Evolutionary conservation across 2,888 invertebrate species (phyloP).

Genomic region (Zhuqinia jingwanae): DNA sequence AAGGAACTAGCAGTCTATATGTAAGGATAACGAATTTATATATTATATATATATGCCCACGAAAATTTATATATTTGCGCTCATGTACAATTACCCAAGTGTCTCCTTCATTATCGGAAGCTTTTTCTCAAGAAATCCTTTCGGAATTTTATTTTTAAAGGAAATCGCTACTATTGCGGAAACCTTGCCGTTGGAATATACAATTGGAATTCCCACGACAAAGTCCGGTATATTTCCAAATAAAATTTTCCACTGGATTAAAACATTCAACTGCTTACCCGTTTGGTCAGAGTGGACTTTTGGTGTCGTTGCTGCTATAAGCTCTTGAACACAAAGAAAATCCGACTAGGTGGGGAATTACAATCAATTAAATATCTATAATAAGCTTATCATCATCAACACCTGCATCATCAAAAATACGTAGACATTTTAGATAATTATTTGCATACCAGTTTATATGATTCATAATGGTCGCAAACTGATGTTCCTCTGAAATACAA

Average conservation of each 20-base stretch:
- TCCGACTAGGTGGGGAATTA: conserved; percentile 42
- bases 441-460: conserved; percentile 48
- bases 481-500: conserved; percentile 43
- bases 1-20: conserved; percentile 57
- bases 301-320: conserved; percentile 16
- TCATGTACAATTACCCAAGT: conserved; percentile 43
- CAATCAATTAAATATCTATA: background rate
- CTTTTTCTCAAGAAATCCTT: conserved; percentile 48
- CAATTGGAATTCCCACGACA: conserved; percentile 55
- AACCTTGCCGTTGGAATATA: background rate
- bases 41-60: background rate
- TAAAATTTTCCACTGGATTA: conserved; percentile 59
- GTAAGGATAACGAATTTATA: too few relatives aligned
- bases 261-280: conserved; percentile 10
- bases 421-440: background rate
- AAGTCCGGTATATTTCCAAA: conserved; percentile 52
- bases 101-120: conserved; percentile 25
- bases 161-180: conserved; percentile 37
- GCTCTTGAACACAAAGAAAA: conserved; percentile 55
- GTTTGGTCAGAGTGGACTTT: conserved; percentile 53
- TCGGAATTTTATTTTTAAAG: conserved; percentile 57
- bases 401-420: too few relatives aligned
- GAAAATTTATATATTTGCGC: background rate
- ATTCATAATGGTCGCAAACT: background rate
- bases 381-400: too few relatives aligned